Percentiles rank a stretch among this genome's conserved stretches.
Evolutionary conservation across 2,797 vertebrate species (phyloP).

Genomic region (Typhlichthys eigenmanni): DNA sequence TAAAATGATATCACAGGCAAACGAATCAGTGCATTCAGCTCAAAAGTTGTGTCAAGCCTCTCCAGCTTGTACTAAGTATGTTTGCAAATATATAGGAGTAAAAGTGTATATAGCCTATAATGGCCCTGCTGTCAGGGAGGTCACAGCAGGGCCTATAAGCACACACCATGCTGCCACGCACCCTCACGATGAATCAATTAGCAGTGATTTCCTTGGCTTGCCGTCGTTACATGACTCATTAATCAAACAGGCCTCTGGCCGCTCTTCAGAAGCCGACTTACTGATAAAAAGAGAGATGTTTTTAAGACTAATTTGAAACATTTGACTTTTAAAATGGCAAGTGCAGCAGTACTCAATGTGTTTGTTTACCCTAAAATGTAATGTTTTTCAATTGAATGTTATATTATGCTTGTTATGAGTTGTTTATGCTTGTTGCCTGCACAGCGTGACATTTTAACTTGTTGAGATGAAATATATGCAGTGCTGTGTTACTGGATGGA

Average conservation of each 20-base stretch:
- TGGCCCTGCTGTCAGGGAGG: too few species aligned
- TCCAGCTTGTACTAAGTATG: too few species aligned
- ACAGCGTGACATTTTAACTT: too few species aligned
- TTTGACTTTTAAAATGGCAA: conserved; percentile 5
- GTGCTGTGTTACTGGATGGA: too few species aligned
- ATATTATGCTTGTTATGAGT: not conserved
- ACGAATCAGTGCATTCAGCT: too few species aligned
- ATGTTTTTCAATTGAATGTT: not conserved
- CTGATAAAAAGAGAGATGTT: not conserved
- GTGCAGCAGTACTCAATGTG: not conserved
- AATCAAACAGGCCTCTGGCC: not conserved
- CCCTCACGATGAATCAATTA: conserved; percentile 10
- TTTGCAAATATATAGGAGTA: too few species aligned
- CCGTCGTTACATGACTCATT: not conserved
- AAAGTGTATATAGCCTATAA: too few species aligned
- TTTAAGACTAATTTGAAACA: not conserved
- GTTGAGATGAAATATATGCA: too few species aligned
- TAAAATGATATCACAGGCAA: too few species aligned
- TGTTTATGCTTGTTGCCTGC: too few species aligned
- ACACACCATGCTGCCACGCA: not conserved
- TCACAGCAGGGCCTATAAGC: too few species aligned
- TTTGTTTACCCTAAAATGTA: not conserved
- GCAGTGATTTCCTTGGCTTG: not conserved
- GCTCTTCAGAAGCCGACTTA: not conserved
- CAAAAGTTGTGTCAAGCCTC: too few species aligned